Conservation (phyloP, 2,888 invertebrate genomes). For the Eristalis arbustorum region DNA sequence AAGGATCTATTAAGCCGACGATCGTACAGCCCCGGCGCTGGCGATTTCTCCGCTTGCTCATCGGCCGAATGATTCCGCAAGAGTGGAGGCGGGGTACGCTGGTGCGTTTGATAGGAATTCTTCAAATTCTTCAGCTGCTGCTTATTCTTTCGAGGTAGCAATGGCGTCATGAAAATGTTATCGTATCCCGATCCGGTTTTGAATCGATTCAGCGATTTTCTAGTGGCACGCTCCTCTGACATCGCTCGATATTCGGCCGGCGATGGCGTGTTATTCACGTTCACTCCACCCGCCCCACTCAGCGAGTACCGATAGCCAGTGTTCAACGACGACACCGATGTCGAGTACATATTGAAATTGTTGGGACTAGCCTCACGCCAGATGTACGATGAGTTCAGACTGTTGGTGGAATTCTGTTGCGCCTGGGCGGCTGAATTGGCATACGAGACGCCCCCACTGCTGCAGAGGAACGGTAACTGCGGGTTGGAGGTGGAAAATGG, state of each 20-base stretch:
- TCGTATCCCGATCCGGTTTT: conserved; percentile 80
- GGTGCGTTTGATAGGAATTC: conserved; percentile 71
- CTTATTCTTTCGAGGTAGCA: conserved; percentile 79
- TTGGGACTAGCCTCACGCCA: conserved; percentile 81
- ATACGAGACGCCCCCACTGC: conserved; percentile 70
- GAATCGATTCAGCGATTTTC: conserved; percentile 77
- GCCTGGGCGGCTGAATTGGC: conserved; percentile 71
- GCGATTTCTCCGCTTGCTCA: conserved; percentile 69
- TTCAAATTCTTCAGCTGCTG: conserved; percentile 72
- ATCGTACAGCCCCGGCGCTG: conserved; percentile 78
- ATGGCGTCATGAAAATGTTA: conserved; percentile 79
- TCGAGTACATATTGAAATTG: conserved; percentile 80
- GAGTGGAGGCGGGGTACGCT: conserved; percentile 67
- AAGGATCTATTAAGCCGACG: conserved; percentile 79
- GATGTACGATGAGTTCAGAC: conserved; percentile 80
- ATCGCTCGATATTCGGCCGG: conserved; percentile 77
- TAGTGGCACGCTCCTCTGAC: conserved; percentile 78
- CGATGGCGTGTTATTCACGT: conserved; percentile 72
- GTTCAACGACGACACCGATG: conserved; percentile 79
- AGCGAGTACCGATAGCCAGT: conserved; percentile 77
- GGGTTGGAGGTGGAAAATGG: conserved; percentile 81
- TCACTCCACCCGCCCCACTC: conserved; percentile 71
- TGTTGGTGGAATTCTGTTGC: conserved; percentile 78
- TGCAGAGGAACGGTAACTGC: conserved; percentile 79
- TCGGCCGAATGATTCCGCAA: conserved; percentile 73